Evolutionary conservation across 2,888 invertebrate genomes (phyloP), one percentile per base, ranked within the genome.

Genomic region (Drosophila mettleri): DNA sequence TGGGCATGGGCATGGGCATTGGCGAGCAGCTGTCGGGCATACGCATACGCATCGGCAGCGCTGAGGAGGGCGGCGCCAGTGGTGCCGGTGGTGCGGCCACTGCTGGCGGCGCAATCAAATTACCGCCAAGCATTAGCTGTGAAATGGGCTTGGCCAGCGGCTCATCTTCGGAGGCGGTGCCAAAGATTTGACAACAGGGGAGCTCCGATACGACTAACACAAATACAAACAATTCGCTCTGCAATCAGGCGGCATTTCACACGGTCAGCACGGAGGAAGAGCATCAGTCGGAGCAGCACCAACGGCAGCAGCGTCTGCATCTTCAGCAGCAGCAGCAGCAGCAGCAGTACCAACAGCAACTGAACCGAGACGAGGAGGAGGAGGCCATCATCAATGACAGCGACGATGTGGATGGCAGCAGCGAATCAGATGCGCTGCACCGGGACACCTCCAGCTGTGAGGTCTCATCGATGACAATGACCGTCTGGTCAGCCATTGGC

Each of bases 101-200:
- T 80, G 85, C 7, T 78, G 84, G 46, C 20, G 27, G 31, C 8
- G 51, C 55, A 6, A 73, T 72, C 9, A 52, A 69, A 22, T 54
- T 80, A 48, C 78, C 91, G 41, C 85, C 90, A 18, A 89, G 90
- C 52, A 52, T 86, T 2, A 91, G 88, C 80, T 88, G 88, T 36
- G 91, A 91, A 31, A 74, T 91, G 77, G 90, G 87, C 31, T 45
- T 91, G 80, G 89, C 87, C 65, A 89, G 90, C 54, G 89, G 79
- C 57, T 89, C 89, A 2, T 88, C 90, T 4, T 88, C 88, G 57
- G 89, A 89, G 63, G 89, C 90, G 55, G 86, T 83, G 60, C 88
- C 90, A 75, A 91, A 91, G 76, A 92, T 92, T 90, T 92, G 92
- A 92, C 92, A 92, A 89, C 90, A 90, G 90, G 91, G 89, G 86